Evolutionary conservation across 1,140 invertebrate genomes (phyloP).

Genomic region (Diabrotica virgifera): DNA sequence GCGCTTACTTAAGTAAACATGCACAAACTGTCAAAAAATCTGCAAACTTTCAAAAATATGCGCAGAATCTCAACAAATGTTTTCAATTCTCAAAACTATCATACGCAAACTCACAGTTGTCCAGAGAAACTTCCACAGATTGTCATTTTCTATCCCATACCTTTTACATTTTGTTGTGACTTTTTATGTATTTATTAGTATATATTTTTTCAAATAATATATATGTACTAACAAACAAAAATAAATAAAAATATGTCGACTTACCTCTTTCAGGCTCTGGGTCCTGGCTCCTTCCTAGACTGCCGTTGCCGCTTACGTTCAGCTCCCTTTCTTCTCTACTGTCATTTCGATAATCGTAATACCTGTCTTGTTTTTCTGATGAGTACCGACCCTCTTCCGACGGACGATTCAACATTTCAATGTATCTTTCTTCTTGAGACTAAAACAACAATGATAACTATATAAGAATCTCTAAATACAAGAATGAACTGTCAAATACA

Average conservation of each 20-base stretch:
- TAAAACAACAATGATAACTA: neutral
- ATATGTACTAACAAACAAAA: neutral
- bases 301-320: conserved; percentile 24
- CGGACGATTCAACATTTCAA: conserved; percentile 45
- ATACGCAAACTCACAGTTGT: too few species aligned
- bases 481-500: too few species aligned
- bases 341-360: conserved; percentile 52
- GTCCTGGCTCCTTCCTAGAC: conserved; percentile 40
- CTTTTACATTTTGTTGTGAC: too few species aligned
- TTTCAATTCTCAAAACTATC: too few species aligned
- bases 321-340: conserved; percentile 41
- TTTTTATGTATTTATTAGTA: too few species aligned
- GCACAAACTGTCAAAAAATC: too few species aligned
- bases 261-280: conserved; percentile 46
- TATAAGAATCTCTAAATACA: too few species aligned
- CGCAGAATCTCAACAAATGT: too few species aligned
- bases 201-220: neutral
- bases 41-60: too few species aligned
- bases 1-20: too few species aligned
- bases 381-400: conserved; percentile 42
- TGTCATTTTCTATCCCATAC: too few species aligned
- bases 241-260: conserved; percentile 1
- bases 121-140: too few species aligned
- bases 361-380: conserved; percentile 40
- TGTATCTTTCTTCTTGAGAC: conserved; percentile 52